A percentile compares a stretch with the other conserved stretches of the same genome.
Evolutionary conservation across 2,888 invertebrate species (phyloP).

Genomic region (Ariolimax columbianus): DNA sequence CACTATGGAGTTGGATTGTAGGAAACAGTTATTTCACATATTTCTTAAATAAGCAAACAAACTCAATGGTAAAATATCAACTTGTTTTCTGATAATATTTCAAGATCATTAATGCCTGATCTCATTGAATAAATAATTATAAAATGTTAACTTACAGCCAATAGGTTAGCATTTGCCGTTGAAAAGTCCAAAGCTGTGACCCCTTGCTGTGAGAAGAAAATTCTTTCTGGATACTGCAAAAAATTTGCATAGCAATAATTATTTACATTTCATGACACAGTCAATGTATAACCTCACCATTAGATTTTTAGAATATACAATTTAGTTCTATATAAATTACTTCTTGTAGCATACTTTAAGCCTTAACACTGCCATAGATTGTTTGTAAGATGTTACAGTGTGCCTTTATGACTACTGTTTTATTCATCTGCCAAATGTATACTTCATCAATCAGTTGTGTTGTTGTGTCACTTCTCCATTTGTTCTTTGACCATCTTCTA

Average conservation of each 20-base stretch:
- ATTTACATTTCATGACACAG: background rate
- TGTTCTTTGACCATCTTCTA: too few species aligned
- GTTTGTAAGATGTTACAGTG: too few species aligned
- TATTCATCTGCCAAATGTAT: too few species aligned
- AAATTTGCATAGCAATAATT: conserved; percentile 18
- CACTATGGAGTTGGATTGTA: too few species aligned
- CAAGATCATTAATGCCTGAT: background rate
- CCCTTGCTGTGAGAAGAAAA: conserved; percentile 73
- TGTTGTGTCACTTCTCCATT: too few species aligned
- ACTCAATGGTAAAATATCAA: too few species aligned
- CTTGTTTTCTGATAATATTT: background rate
- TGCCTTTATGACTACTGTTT: too few species aligned
- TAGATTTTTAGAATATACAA: background rate
- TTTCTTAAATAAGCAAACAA: too few species aligned
- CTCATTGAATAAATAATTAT: background rate
- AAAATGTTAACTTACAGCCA: conserved; percentile 72
- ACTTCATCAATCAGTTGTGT: too few species aligned
- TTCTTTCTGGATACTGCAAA: conserved; percentile 76
- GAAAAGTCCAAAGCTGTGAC: conserved; percentile 78
- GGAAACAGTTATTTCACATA: too few species aligned
- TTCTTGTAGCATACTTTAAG: background rate
- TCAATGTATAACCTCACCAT: background rate
- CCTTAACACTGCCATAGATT: too few species aligned
- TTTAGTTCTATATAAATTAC: background rate
- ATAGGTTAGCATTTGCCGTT: conserved; percentile 73